Base-by-base conservation (phyloP, 2,797 vertebrate species). In the Schizopygopsis pylzovi region DNA sequence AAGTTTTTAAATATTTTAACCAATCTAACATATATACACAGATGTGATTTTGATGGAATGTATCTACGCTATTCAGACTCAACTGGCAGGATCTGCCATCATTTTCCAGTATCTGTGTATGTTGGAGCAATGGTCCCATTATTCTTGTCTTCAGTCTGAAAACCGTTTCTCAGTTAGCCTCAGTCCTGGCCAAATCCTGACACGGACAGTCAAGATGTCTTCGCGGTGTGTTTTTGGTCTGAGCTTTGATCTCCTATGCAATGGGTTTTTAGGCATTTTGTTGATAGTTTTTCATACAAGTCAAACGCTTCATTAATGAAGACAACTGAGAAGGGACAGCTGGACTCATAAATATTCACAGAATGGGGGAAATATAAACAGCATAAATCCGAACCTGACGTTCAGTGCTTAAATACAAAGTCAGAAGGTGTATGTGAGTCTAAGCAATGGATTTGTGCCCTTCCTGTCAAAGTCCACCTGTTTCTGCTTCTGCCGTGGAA, bases 391-490 rank as follows among this genome's bases (percentile, higher is more conserved):
- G 33, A 63, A 28, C n/a, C 83, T 84, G 75, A 84, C 75, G 2
- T 68, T 28, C 49, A 28, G 61, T 56, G 73, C 71, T 16, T 54
- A 54, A 63, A 77, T 43, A 78, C 81, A 56, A 59, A 76, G 83
- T 82, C 63, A 72, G 47, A 71, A 84, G 81, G 80, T 79, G 83
- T 84, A 70, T 80, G 33, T 22, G 56, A 59, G 75, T 45, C 37
- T 56, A n/a, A 85, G 85, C 49, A 67, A 79, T 61, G 77, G 67
- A 81, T 83, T 52, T 87, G 85, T 89, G 81, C 37, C 63, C 83
- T 85, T 86, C 49, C 56, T 83, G 82, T 87, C 79, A 88, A 86
- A 85, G 47, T 85, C 87, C 91, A 91, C 88, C 90, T 90, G 89
- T 88, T 85, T 87, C 85, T 87, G 88, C 88, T 90, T 87, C 86